A percentile compares a stretch with the other conserved stretches of the same genome.
These are phyloP conservation scores for Drosophila melanosoma DNA, from an alignment of 2,888 invertebrate genomes.

Conservation along the genomic window DNA sequence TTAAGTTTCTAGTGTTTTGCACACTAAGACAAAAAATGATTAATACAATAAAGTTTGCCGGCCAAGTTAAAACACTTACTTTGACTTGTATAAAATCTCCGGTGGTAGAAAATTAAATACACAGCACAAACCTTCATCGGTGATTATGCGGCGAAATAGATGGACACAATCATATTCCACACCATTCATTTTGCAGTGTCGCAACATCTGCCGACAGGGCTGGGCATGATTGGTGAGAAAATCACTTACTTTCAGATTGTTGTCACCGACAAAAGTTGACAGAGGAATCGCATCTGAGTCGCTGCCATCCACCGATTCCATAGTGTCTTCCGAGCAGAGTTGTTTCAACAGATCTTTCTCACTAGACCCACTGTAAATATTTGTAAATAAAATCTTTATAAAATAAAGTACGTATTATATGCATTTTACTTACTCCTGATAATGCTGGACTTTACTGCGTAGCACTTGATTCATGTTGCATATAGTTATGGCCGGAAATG, in stretches of 20 bases:
- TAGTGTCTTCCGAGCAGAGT: constrained; percentile 49
- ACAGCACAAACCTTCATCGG: constrained; percentile 94
- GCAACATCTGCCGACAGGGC: constrained; percentile 83
- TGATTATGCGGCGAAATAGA: constrained; percentile 90
- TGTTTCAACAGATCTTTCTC: constrained; percentile 63
- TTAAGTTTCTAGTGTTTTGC: constrained; percentile 29
- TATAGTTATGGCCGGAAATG: constrained; percentile 93
- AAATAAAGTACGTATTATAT: not conserved
- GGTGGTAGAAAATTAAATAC: constrained; percentile 91
- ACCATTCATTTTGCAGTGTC: constrained; percentile 89
- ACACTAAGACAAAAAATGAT: not conserved
- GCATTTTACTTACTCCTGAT: constrained; percentile 71
- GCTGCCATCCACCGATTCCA: constrained; percentile 6
- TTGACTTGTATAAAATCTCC: constrained; percentile 57
- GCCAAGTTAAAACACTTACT: constrained; percentile 46
- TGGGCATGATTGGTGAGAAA: constrained; percentile 72
- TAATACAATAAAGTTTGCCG: not conserved
- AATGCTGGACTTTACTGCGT: constrained; percentile 87
- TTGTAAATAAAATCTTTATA: not conserved
- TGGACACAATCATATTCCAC: constrained; percentile 87
- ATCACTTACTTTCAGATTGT: constrained; percentile 56
- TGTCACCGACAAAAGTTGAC: constrained; percentile 27
- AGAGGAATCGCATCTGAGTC: constrained; percentile 13
- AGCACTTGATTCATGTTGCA: constrained; percentile 94
- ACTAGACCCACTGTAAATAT: constrained; percentile 55